Conservation (phyloP, 2,113 vertebrate genomes). For the Tragelaphus scriptus region DNA sequence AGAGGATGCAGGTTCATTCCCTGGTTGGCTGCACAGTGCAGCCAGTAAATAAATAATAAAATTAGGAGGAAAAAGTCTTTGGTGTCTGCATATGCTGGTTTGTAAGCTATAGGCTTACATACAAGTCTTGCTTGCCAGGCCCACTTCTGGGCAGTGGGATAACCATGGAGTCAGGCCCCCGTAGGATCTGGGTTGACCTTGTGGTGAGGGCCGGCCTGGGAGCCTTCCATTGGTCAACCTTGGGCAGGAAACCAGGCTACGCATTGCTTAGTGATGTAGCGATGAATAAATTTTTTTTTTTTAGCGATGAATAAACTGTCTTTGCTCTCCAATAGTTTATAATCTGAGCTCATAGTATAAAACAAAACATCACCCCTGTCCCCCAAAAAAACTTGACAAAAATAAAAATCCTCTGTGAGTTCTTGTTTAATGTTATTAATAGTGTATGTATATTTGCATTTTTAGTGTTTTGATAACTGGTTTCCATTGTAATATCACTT, state of each 20-base stretch:
- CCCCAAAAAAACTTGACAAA: not conserved
- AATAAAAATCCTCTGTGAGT: not conserved
- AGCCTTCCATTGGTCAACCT: not conserved
- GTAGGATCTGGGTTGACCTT: rapidly evolving
- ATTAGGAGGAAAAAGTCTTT: not conserved
- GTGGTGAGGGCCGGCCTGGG: not conserved
- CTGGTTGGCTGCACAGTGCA: not conserved
- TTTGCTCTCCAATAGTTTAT: not conserved
- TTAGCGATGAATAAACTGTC: not conserved
- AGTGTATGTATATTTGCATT: not conserved
- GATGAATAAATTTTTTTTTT: not conserved
- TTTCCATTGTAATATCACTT: not conserved
- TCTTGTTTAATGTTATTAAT: not conserved
- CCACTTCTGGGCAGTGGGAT: not conserved
- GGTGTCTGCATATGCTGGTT: not conserved
- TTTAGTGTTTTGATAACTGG: not conserved
- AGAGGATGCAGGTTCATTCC: not conserved
- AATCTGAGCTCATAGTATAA: not conserved
- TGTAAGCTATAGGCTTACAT: not conserved
- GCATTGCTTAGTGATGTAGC: not conserved
- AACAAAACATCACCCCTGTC: not conserved
- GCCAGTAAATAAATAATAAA: not conserved
- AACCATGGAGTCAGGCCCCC: not conserved
- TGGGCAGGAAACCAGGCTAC: not conserved
- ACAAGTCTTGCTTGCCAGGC: not conserved